These are phyloP conservation scores for Acleris holmiana DNA, from an alignment of 2,888 invertebrate species.

Conservation along the genomic window DNA sequence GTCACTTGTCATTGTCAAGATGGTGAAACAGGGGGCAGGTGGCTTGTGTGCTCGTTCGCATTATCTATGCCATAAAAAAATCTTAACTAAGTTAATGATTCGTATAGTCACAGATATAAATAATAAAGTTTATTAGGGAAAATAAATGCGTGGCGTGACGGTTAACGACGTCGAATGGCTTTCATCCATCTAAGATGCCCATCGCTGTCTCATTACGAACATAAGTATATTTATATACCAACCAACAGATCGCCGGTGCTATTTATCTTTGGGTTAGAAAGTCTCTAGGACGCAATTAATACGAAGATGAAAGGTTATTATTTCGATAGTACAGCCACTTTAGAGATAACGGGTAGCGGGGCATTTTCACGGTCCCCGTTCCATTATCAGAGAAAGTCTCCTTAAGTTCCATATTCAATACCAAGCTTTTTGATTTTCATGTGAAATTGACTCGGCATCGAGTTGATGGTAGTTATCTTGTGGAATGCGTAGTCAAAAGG, in stretches of 20 bases:
- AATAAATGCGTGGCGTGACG: neutral
- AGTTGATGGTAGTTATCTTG: too few species aligned
- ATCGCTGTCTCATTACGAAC: constrained; percentile 64
- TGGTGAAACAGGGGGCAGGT: too few species aligned
- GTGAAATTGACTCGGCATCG: too few species aligned
- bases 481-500: constrained; percentile 50
- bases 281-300: constrained; percentile 77
- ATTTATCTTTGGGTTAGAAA: constrained; percentile 72
- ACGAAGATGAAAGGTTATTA: constrained; percentile 75
- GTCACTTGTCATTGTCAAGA: too few species aligned
- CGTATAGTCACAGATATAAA: neutral
- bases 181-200: constrained; percentile 64
- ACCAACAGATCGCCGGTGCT: constrained; percentile 45
- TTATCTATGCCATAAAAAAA: too few species aligned
- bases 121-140: neutral
- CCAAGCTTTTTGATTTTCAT: too few species aligned
- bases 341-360: constrained; percentile 53
- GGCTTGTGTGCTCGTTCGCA: too few species aligned
- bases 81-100: neutral
- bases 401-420: constrained; percentile 39
- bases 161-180: constrained; percentile 49
- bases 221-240: constrained; percentile 55
- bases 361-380: constrained; percentile 57
- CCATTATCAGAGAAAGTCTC: constrained; percentile 77
- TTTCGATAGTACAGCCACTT: constrained; percentile 62